Evolutionary conservation across 1,140 invertebrate species (phyloP), one percentile per base, ranked within the genome.

Genomic region (Orius laevigatus): DNA sequence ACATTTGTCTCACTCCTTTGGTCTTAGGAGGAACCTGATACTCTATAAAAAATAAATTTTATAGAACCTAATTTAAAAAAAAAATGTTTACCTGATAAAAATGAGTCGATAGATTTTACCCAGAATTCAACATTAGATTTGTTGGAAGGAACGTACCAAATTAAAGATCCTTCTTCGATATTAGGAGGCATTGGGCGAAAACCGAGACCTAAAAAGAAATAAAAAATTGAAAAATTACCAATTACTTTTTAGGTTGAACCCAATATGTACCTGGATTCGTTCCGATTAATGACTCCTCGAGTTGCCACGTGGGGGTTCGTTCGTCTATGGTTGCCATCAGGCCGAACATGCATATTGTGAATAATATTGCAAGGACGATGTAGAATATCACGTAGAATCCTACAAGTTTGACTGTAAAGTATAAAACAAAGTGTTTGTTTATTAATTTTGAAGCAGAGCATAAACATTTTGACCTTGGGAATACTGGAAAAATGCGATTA

Each of bases 351-450:
- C 86, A 87, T 20, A 84, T 75, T 1, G 80, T 72, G 60, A 89
- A 92, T 48, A 94, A 67, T 3, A 79, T 63, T 16, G 79, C 79
- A 56, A 94, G 66, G 33, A 73, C 72, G 20, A 72, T 68, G 62
- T 90, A 93, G 67, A 90, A 93, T 53, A 84, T 72, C n/a, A 73
- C 14, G 66, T 93, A 94, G 68, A 93, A 94, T 1, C 79, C 35
- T 11, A 79, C 57, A 15, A 90, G 74, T 59, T 84, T 73, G 51
- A 73, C 85, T 88, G 70, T 20, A 70, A 70, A 25, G 8, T 25
- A 25, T 4, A 51, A 62, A 55, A 35, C 12, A 48, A 36, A 49
- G 43, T 15, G 36, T 38, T 38, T 12, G n/a, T 12, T 38, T 16
- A 38, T 10, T 34, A 38, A 38, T 38, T 38, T 38, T 38, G n/a